Evolutionary conservation across 2,113 vertebrate species (phyloP).

Genomic region (Oncorhynchus masou): DNA sequence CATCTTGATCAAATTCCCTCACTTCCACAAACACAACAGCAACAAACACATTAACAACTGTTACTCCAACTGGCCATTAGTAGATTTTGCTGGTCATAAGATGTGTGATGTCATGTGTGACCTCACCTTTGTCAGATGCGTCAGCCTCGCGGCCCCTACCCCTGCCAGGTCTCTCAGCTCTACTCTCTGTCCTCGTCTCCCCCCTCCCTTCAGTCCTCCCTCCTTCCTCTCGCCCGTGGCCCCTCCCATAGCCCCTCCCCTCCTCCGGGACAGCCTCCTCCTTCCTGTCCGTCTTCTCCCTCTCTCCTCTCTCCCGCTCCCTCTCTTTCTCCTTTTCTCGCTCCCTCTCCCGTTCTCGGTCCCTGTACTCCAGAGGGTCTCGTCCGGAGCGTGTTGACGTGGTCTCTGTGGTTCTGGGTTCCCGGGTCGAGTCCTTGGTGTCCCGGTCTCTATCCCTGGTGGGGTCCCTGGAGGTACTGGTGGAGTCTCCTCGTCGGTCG

Average conservation of each 20-base stretch:
- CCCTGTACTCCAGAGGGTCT: slow-evolving; percentile 85
- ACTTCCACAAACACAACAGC: too few relatives aligned
- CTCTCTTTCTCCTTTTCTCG: slow-evolving; percentile 84
- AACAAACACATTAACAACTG: too few relatives aligned
- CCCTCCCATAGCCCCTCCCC: slow-evolving; percentile 82
- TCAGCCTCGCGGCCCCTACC: slow-evolving; percentile 85
- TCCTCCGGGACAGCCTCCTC: slow-evolving; percentile 87
- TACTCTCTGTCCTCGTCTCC: slow-evolving; percentile 55
- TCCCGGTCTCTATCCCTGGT: slow-evolving; percentile 67
- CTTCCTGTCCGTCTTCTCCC: slow-evolving; percentile 85
- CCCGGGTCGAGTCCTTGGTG: slow-evolving; percentile 51
- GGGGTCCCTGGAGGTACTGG: slow-evolving; percentile 53
- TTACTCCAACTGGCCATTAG: too few relatives aligned
- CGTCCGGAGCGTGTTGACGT: slow-evolving; percentile 76
- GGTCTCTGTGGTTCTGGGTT: slow-evolving; percentile 77
- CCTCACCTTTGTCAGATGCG: slow-evolving; percentile 85
- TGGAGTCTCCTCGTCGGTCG: slow-evolving; percentile 19
- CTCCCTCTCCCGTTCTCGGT: slow-evolving; percentile 83
- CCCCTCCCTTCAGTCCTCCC: slow-evolving; percentile 76
- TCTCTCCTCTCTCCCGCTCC: slow-evolving; percentile 79
- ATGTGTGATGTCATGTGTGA: too few relatives aligned
- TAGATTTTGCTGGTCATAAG: too few relatives aligned
- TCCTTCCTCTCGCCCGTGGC: slow-evolving; percentile 87
- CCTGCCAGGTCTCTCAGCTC: slow-evolving; percentile 72
- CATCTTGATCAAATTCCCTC: too few relatives aligned